A percentile compares a stretch with the other conserved stretches of the same genome.
Conservation (phyloP, 2,888 invertebrate species). For the Pachliopta kotzebuea region DNA sequence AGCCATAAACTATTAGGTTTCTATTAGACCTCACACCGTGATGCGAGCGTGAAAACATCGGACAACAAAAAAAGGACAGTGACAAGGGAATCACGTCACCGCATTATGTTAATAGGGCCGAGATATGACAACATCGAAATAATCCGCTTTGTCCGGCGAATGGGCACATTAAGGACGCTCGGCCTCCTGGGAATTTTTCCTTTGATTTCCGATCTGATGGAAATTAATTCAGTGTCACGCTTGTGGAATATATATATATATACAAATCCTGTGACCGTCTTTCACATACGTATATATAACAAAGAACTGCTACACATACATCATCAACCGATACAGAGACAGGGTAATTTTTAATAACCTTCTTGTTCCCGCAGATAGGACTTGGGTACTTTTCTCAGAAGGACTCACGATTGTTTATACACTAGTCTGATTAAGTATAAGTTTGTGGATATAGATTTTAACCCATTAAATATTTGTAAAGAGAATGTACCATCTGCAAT, state of each 20-base stretch:
- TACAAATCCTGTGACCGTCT: neutral
- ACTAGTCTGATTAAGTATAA: too few species aligned
- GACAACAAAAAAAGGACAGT: conserved; percentile 45
- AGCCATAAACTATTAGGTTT: conserved; percentile 27
- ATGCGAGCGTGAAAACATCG: conserved; percentile 48
- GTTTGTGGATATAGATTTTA: too few species aligned
- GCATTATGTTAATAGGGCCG: conserved; percentile 71
- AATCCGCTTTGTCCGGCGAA: conserved; percentile 75
- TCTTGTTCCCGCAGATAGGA: too few species aligned
- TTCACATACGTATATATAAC: neutral
- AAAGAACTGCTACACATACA: too few species aligned
- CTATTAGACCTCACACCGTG: conserved; percentile 62
- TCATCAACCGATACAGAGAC: too few species aligned
- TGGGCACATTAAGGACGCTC: conserved; percentile 59
- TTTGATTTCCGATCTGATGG: conserved; percentile 74
- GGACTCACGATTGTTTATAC: too few species aligned
- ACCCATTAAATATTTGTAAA: too few species aligned
- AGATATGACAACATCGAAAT: conserved; percentile 72
- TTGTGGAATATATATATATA: neutral
- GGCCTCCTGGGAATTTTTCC: conserved; percentile 61
- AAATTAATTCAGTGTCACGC: conserved; percentile 59
- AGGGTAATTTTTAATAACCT: too few species aligned
- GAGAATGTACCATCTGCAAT: too few species aligned
- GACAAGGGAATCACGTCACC: conserved; percentile 66
- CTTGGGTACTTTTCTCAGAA: too few species aligned